phyloP scores from a whole-genome alignment of 2,797 vertebrate genomes.

The Tympanoctomys barrerae region DNA sequence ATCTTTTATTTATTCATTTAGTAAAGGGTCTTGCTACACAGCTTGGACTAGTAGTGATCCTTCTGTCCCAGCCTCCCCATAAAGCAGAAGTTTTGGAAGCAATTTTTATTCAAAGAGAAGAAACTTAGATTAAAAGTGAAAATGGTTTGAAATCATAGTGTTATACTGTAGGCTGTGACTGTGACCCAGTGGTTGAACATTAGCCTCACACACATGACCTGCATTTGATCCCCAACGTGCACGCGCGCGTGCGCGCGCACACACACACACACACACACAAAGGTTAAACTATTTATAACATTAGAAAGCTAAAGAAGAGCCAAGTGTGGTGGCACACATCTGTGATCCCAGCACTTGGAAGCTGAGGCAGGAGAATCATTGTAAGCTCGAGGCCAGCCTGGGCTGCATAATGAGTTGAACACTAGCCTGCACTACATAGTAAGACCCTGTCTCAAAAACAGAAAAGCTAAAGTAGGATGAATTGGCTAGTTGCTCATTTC shows the following conservation, averaged over 20 bases:
- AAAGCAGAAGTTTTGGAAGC: background rate
- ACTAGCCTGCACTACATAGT: too few species aligned
- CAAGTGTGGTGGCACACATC: too few species aligned
- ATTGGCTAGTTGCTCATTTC: background rate
- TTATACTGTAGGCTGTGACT: background rate
- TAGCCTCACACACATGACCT: background rate
- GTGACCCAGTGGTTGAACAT: background rate
- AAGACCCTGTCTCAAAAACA: too few species aligned
- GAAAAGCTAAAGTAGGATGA: background rate
- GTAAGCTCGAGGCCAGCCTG: too few species aligned
- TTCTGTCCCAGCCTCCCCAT: too few species aligned
- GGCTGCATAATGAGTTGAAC: too few species aligned
- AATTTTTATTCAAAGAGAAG: conserved; percentile 21
- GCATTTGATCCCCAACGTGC: background rate
- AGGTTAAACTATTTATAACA: background rate
- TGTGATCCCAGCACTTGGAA: too few species aligned
- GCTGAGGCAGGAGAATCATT: too few species aligned
- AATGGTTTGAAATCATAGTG: conserved; percentile 16
- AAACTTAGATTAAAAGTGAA: background rate
- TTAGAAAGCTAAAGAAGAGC: background rate
- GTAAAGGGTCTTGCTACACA: too few species aligned
- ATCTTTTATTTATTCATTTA: too few species aligned
- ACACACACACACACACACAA: background rate
- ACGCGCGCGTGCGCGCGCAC: too few species aligned
- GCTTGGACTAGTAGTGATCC: too few species aligned